A percentile compares a stretch with the other conserved stretches of the same genome.
Evolutionary conservation across 2,888 invertebrate genomes (phyloP).

Genomic region (Calameuta filiformis): DNA sequence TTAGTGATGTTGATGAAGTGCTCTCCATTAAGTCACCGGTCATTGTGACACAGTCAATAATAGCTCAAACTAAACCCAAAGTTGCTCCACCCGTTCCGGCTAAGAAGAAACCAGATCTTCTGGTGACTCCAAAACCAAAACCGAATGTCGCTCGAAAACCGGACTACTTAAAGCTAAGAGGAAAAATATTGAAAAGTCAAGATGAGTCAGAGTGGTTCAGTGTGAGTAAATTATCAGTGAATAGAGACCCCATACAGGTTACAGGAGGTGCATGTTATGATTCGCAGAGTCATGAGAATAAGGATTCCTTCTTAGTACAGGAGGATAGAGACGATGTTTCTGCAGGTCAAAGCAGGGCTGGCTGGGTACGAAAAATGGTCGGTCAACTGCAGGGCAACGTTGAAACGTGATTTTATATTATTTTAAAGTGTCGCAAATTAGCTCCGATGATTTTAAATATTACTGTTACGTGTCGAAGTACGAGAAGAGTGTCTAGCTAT

Average conservation of each 20-base stretch:
- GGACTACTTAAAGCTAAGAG: constrained; percentile 41
- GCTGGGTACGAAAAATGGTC: constrained; percentile 63
- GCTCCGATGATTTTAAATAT: neutral
- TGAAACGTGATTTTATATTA: constrained; percentile 44
- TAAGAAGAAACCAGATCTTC: constrained; percentile 36
- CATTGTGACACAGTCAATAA: neutral
- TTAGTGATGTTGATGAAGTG: constrained; percentile 79
- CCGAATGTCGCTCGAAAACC: constrained; percentile 54
- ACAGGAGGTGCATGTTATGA: neutral
- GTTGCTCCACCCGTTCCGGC: constrained; percentile 53
- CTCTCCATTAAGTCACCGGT: constrained; percentile 26
- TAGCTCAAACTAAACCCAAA: constrained; percentile 27
- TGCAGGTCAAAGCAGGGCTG: constrained; percentile 61
- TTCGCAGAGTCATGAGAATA: neutral
- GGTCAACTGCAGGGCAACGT: constrained; percentile 59
- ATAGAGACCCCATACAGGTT: neutral
- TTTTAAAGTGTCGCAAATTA: neutral
- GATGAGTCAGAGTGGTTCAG: neutral
- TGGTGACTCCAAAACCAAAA: constrained; percentile 29
- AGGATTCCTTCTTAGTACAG: neutral
- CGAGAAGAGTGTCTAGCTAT: neutral
- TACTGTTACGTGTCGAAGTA: neutral
- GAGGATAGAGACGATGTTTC: constrained; percentile 57
- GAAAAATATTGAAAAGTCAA: constrained; percentile 17
- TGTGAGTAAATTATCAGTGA: neutral